Percentiles rank a stretch among this genome's conserved stretches.
Conservation (phyloP, 2,797 vertebrate genomes). For the Xyrichtys novacula region DNA sequence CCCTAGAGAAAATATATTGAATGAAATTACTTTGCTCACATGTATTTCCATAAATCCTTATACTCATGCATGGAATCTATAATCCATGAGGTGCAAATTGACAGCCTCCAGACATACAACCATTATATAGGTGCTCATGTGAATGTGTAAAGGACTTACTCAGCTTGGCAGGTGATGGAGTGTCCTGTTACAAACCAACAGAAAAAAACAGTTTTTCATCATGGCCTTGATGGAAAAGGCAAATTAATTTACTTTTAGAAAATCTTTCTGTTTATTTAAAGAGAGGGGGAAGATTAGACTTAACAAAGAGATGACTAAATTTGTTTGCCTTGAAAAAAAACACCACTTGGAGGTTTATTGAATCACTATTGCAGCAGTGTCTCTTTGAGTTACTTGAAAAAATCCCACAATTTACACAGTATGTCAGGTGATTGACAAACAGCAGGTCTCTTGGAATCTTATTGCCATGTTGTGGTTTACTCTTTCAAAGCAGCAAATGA, state of each 20-base stretch:
- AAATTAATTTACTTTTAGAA: background rate
- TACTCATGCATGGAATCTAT: constrained; percentile 5
- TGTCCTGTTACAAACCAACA: constrained; percentile 17
- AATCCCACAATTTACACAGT: no score
- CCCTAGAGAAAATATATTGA: constrained; percentile 1
- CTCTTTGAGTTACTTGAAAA: no score
- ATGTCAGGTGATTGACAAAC: no score
- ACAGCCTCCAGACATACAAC: constrained; percentile 1
- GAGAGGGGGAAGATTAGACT: background rate
- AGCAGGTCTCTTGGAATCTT: no score
- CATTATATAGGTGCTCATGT: constrained; percentile 7
- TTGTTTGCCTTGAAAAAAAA: no score
- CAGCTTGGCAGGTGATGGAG: background rate
- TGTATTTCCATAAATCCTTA: constrained; percentile 5
- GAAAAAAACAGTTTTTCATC: constrained; percentile 1
- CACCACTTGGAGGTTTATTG: no score
- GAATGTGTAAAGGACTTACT: background rate
- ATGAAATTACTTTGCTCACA: background rate
- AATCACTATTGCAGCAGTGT: no score
- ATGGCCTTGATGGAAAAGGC: constrained; percentile 10
- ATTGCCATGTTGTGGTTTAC: no score
- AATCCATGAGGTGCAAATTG: constrained; percentile 12
- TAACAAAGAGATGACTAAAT: no score
- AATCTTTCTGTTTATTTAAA: background rate
- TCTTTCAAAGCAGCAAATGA: no score